These are phyloP conservation scores for Tenebrio molitor DNA, from an alignment of 1,140 invertebrate species.

Conservation along the genomic window DNA sequence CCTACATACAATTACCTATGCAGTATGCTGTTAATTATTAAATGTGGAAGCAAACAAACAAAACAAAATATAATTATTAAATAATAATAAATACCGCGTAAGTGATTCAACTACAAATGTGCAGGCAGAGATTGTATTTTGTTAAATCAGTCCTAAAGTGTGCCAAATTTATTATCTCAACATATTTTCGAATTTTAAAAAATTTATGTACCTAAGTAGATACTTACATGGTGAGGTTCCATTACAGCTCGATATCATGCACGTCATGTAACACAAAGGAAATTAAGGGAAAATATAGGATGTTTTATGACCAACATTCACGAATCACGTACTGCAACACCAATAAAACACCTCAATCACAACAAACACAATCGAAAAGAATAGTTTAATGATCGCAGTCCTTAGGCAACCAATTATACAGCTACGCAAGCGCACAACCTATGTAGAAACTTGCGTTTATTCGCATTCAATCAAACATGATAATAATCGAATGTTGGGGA, in stretches of 20 bases:
- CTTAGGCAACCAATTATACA: background rate
- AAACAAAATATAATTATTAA: too few relatives aligned
- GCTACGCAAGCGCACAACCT: background rate
- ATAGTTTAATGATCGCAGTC: too few relatives aligned
- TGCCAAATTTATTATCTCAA: too few relatives aligned
- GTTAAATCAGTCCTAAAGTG: too few relatives aligned
- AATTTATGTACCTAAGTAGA: too few relatives aligned
- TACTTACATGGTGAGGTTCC: background rate
- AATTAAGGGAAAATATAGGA: background rate
- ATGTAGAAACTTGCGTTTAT: background rate
- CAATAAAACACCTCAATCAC: constrained; percentile 13
- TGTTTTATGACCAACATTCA: constrained; percentile 21
- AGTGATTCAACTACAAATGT: too few relatives aligned
- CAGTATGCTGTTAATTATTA: too few relatives aligned
- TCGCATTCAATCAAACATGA: background rate
- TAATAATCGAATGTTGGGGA: background rate
- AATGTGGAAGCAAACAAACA: too few relatives aligned
- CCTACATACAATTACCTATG: too few relatives aligned
- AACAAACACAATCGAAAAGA: constrained; percentile 2
- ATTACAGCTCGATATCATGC: background rate
- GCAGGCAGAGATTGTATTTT: too few relatives aligned
- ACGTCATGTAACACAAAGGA: constrained; percentile 15
- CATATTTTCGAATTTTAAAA: too few relatives aligned
- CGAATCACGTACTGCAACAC: background rate
- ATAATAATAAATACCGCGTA: too few relatives aligned